Evolutionary conservation across 1,140 invertebrate species (phyloP).

Genomic region (Drosophila mayri): DNA sequence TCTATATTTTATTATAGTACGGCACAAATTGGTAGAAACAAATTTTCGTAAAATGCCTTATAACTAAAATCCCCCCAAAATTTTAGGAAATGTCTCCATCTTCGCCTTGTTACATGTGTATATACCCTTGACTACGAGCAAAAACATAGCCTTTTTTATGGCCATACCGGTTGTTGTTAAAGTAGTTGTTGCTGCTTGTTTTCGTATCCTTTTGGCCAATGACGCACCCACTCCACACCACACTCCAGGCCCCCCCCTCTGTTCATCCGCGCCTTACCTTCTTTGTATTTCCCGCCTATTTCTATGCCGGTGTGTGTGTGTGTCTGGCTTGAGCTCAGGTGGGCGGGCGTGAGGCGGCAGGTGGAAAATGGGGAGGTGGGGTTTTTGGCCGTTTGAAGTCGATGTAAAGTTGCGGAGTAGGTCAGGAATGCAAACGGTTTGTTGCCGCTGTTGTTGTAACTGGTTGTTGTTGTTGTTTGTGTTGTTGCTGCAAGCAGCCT

Average conservation of each 20-base stretch:
- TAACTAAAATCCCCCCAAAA: background rate
- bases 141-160: conserved; percentile 56
- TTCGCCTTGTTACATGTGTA: conserved; percentile 2
- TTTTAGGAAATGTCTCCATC: background rate
- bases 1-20: too few relatives aligned
- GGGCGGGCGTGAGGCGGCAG: conserved; percentile 9
- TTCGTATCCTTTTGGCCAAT: conserved; percentile 70
- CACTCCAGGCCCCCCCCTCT: conserved; percentile 9
- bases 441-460: conserved; percentile 28
- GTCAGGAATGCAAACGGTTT: conserved; percentile 77
- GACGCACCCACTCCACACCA: conserved; percentile 33
- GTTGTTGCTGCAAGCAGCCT: conserved; percentile 46
- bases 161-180: conserved; percentile 37
- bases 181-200: conserved; percentile 36
- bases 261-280: conserved; percentile 9
- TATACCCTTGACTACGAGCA: conserved; percentile 16
- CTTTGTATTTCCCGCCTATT: conserved; percentile 45
- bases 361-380: conserved; percentile 19
- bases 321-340: conserved; percentile 37
- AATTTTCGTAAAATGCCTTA: background rate
- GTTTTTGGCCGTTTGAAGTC: conserved; percentile 53
- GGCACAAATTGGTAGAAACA: background rate
- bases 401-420: conserved; percentile 68
- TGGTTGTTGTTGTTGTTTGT: conserved; percentile 39
- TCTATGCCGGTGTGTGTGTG: conserved; percentile 43